Evolutionary conservation across 2,888 invertebrate genomes (phyloP).

Genomic region (Heliconius charithonia): DNA sequence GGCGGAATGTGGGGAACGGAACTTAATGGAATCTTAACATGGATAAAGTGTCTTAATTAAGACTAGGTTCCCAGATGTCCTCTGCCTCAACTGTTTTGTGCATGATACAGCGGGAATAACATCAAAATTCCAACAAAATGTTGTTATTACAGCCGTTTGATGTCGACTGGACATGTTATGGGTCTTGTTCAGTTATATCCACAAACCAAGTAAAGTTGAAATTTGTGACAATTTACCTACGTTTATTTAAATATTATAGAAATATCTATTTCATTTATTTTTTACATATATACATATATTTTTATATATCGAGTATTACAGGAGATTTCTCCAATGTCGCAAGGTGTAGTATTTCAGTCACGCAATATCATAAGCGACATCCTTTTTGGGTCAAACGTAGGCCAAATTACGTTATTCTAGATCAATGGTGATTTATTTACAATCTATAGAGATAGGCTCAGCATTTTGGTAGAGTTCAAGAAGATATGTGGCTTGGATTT

Average conservation of each 20-base stretch:
- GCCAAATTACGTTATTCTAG: slow-evolving; percentile 18
- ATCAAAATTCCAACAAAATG: too few species aligned
- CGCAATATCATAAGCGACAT: slow-evolving; percentile 24
- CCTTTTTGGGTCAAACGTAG: slow-evolving; percentile 21
- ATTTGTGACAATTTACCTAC: too few species aligned
- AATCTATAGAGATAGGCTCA: background rate
- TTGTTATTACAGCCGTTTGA: too few species aligned
- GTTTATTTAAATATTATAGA: background rate
- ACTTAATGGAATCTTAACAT: too few species aligned
- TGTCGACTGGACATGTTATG: too few species aligned
- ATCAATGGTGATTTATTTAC: background rate
- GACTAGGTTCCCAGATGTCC: too few species aligned
- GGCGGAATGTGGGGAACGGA: too few species aligned
- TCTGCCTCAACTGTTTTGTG: too few species aligned
- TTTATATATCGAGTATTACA: background rate
- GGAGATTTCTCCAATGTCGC: slow-evolving; percentile 16
- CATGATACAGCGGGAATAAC: too few species aligned
- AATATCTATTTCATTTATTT: background rate
- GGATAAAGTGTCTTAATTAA: too few species aligned
- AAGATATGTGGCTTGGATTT: background rate
- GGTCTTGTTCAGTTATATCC: too few species aligned
- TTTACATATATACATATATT: background rate
- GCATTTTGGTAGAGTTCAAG: background rate
- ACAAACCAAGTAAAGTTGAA: too few species aligned
- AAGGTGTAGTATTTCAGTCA: slow-evolving; percentile 27